Evolutionary conservation across 1,140 invertebrate species (phyloP).

Genomic region (Oreohelix idahoensis): DNA sequence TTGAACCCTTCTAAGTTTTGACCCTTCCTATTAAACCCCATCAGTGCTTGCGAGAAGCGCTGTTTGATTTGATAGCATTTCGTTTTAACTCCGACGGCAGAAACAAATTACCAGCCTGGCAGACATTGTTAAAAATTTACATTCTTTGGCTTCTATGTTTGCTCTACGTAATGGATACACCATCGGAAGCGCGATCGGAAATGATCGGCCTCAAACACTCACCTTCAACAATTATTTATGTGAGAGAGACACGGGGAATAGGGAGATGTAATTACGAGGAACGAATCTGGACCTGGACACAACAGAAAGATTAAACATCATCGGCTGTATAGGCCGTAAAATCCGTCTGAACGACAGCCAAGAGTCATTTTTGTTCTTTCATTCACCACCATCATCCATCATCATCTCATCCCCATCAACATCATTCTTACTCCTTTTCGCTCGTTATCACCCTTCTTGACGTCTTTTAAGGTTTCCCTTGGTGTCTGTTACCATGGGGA

Average conservation of each 20-base stretch:
- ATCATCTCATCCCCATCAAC: no score
- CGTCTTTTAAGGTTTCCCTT: no score
- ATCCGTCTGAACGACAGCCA: background rate
- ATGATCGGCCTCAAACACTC: background rate
- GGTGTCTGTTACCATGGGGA: no score
- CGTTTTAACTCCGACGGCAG: background rate
- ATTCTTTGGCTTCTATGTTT: background rate
- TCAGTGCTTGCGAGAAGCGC: background rate
- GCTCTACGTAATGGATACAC: background rate
- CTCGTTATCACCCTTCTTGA: no score
- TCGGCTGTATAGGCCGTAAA: background rate
- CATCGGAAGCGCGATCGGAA: background rate
- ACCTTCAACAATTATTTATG: background rate
- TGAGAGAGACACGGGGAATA: background rate
- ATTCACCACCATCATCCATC: no score
- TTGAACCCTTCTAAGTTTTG: background rate
- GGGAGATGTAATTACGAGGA: background rate
- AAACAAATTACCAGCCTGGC: slow-evolving; percentile 9
- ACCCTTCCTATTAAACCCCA: background rate
- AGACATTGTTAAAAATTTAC: slow-evolving; percentile 1
- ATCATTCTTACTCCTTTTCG: no score
- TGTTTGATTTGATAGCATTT: background rate
- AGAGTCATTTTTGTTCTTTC: background rate
- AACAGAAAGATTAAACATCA: background rate
- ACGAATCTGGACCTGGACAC: background rate